A percentile compares a stretch with the other conserved stretches of the same genome.
Evolutionary conservation across 2,113 vertebrate species (phyloP).

Genomic region (Labrus mixtus): DNA sequence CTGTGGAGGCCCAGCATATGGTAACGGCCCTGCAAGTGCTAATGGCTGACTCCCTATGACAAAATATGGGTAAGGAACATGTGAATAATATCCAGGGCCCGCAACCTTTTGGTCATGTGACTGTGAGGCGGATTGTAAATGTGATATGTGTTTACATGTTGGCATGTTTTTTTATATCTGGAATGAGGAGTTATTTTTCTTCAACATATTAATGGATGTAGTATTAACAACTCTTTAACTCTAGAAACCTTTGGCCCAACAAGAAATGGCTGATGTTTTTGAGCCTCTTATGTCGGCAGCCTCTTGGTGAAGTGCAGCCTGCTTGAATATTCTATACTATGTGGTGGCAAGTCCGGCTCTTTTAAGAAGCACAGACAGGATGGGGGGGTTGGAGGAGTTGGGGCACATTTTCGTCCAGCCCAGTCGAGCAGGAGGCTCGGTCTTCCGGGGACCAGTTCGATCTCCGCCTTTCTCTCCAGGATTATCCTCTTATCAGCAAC

Average conservation of each 20-base stretch:
- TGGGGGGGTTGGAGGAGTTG: slow-evolving; percentile 33
- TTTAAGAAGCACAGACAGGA: slow-evolving; percentile 59
- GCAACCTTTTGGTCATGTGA: slow-evolving; percentile 58
- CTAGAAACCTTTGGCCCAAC: slow-evolving; percentile 26
- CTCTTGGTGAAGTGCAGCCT: slow-evolving; percentile 63
- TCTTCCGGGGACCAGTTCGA: slow-evolving; percentile 80
- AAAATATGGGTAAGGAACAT: slow-evolving; percentile 78
- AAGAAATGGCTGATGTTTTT: slow-evolving; percentile 45
- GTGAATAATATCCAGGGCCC: slow-evolving; percentile 65
- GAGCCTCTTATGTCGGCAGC: slow-evolving; percentile 55
- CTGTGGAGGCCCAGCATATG: slow-evolving; percentile 82
- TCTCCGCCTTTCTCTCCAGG: slow-evolving; percentile 81
- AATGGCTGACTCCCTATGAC: slow-evolving; percentile 79
- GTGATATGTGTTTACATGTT: slow-evolving; percentile 20
- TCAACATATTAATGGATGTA: slow-evolving; percentile 4
- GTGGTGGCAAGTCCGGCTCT: slow-evolving; percentile 53
- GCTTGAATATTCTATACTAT: slow-evolving; percentile 79
- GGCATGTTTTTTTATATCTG: slow-evolving; percentile 2
- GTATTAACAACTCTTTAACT: slow-evolving; percentile 26
- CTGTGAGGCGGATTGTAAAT: slow-evolving; percentile 60
- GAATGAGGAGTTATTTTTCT: slow-evolving; percentile 19
- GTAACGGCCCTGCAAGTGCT: slow-evolving; percentile 79
- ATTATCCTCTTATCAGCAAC: slow-evolving; percentile 86
- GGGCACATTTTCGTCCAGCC: slow-evolving; percentile 65
- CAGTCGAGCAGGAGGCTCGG: slow-evolving; percentile 72